These are phyloP conservation scores for Lycocorax pyrrhopterus DNA, from an alignment of 2,113 vertebrate species.

Conservation along the genomic window DNA sequence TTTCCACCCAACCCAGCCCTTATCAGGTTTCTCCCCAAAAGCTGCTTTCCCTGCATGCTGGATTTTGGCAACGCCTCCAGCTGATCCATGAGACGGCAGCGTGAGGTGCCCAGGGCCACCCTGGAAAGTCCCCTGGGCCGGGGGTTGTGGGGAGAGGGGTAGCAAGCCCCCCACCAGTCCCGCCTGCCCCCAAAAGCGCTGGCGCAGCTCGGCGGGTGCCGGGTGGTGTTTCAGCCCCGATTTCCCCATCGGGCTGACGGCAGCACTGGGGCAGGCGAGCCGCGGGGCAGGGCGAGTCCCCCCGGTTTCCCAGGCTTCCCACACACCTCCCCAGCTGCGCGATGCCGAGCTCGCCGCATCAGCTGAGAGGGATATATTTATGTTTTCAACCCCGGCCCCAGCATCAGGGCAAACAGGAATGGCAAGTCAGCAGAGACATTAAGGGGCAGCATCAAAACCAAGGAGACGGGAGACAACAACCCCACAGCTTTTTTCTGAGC, in stretches of 20 bases:
- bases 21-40: not conserved
- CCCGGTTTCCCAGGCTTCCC: not conserved
- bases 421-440: not conserved
- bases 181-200: not conserved
- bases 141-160: rapidly evolving
- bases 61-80: not conserved
- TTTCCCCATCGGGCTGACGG: not conserved
- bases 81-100: not conserved
- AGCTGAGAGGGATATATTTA: not conserved
- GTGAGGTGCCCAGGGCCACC: not conserved
- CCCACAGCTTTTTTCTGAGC: not conserved
- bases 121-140: rapidly evolving
- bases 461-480: not conserved
- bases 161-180: not conserved
- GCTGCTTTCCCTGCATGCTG: not conserved
- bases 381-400: not conserved
- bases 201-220: rapidly evolving
- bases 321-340: not conserved
- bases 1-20: not conserved
- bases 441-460: not conserved
- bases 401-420: not conserved
- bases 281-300: not conserved
- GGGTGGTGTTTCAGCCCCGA: not conserved
- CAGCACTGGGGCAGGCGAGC: not conserved
- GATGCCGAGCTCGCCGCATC: not conserved